These are phyloP conservation scores for Agrilus mali DNA, from an alignment of 2,888 invertebrate species.

Conservation along the genomic window DNA sequence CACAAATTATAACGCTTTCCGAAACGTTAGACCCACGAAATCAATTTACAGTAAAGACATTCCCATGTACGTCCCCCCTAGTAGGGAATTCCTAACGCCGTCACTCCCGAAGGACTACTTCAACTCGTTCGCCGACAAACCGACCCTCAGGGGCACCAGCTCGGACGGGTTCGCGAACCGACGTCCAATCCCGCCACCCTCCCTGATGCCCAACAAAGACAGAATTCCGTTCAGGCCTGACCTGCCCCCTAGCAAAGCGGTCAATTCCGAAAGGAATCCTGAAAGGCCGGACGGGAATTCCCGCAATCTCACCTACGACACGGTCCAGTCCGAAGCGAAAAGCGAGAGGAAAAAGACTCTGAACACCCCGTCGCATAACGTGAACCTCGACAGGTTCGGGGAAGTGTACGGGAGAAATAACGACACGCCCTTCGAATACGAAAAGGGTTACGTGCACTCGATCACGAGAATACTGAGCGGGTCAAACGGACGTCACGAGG, in stretches of 20 bases:
- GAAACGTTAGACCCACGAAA: conserved; percentile 47
- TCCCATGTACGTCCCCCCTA: conserved; percentile 74
- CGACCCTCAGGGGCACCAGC: conserved; percentile 58
- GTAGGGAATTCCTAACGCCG: conserved; percentile 61
- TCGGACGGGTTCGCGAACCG: conserved; percentile 55
- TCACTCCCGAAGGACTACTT: conserved; percentile 73
- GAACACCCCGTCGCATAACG: conserved; percentile 62
- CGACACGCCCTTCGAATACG: conserved; percentile 32
- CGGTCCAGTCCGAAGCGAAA: conserved; percentile 16
- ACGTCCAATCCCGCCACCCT: conserved; percentile 73
- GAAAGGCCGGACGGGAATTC: conserved; percentile 10
- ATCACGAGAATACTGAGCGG: conserved; percentile 77
- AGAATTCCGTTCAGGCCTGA: conserved; percentile 71
- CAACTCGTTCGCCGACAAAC: conserved; percentile 82
- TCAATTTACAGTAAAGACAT: conserved; percentile 53
- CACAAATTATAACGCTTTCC: conserved; percentile 42
- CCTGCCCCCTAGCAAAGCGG: conserved; percentile 31
- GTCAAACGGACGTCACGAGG: conserved; percentile 72
- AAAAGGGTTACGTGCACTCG: conserved; percentile 49
- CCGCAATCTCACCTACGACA: conserved; percentile 13
- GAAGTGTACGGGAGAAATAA: conserved; percentile 30
- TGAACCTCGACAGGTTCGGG: conserved; percentile 25
- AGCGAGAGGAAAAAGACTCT: conserved; percentile 57
- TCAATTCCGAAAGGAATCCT: conserved; percentile 27
- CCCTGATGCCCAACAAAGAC: conserved; percentile 68